Evolutionary conservation across 2,113 vertebrate genomes (phyloP), one percentile per base, ranked within the genome.

Genomic region (Tetrao urogallus): DNA sequence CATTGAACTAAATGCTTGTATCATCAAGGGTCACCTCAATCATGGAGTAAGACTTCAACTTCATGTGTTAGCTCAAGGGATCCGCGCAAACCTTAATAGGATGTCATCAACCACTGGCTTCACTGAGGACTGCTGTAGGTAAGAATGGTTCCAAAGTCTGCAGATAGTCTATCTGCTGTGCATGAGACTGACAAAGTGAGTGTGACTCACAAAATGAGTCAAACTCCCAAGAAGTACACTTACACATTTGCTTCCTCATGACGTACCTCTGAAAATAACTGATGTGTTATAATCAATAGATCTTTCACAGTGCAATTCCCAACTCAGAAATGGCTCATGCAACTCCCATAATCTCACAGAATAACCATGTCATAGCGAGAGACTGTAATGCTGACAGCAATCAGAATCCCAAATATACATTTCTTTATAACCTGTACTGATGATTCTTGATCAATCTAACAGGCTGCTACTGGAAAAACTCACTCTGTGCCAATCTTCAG

Each of bases 261-360:
- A 63, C n/a, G 56, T 47, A 66, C 10, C 16, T 56, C 77, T 42
- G 69, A 85, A 88, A 82, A 60, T 42, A 85, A 63, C 24, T n/a
- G 64, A 50, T 1, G 13, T 24, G 57, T 67, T 83, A 32, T 20
- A 11, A 81, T 27, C 61, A 28, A 38, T 47, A 27, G 5, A 63
- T 14, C 32, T 32, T 0, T 0, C 8, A 20, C 61, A 73, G 43
- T 50, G 42, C 19, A 52, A 67, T 13, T 86, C n/a, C 34, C 16
- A 45, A 32, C 13, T 47, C 45, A 43, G 47, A 94, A 90, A 90
- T 42, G 13, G 57, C 34, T 52, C 2, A 10, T 16, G 43, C 17
- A 69, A 79, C 30, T 4, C 9, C 57, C 45, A 25, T 9, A 32
- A 24, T 45, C 60, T 50, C 85, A 90, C 45, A 50, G 45, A 92